Percentiles rank a stretch among this genome's conserved stretches.
Evolutionary conservation across 2,113 vertebrate species (phyloP).

Genomic region (Ia io): DNA sequence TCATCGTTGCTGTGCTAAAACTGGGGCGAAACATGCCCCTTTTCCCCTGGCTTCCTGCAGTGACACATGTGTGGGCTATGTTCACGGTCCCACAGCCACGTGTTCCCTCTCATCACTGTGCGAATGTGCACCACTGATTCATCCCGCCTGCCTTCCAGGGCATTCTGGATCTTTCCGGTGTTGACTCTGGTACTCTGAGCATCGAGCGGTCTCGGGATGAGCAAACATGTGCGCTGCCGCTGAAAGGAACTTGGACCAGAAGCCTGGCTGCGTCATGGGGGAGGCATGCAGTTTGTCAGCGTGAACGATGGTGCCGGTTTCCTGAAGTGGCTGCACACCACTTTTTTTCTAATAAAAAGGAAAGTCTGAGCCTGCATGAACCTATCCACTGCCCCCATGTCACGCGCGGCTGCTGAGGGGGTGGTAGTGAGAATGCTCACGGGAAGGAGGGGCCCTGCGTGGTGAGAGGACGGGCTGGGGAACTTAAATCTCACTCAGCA

Average conservation of each 20-base stretch:
- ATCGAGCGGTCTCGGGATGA: neutral
- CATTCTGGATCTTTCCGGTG: neutral
- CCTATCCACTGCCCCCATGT: too few relatives aligned
- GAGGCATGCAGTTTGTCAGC: neutral
- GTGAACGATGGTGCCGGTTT: neutral
- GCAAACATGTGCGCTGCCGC: neutral
- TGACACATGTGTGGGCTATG: accelerated
- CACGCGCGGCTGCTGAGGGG: neutral
- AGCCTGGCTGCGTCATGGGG: neutral
- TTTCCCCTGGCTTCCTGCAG: neutral
- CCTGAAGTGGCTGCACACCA: neutral
- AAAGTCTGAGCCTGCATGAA: neutral
- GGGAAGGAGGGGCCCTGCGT: neutral
- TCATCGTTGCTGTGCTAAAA: neutral
- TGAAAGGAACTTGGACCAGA: neutral
- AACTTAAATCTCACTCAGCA: neutral
- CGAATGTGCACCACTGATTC: neutral
- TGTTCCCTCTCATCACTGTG: neutral
- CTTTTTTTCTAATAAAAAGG: neutral
- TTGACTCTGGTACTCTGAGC: neutral
- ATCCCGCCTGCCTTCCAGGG: neutral
- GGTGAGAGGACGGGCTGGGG: neutral
- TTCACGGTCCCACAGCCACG: accelerated
- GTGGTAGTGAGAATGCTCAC: neutral
- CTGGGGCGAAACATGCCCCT: too few relatives aligned